These are phyloP conservation scores for Allygus modestus DNA, from an alignment of 2,888 invertebrate species.

Conservation along the genomic window DNA sequence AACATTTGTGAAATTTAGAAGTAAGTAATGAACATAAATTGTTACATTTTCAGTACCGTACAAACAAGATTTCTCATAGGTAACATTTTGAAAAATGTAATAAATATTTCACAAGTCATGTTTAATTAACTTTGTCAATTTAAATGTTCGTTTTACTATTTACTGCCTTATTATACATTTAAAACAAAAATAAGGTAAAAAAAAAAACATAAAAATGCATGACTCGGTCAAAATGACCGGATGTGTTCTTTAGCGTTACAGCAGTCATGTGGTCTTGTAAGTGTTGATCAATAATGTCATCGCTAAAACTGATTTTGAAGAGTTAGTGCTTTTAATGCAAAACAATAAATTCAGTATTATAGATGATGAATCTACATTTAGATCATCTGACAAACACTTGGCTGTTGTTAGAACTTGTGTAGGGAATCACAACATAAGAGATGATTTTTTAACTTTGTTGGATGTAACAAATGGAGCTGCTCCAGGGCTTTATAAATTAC, in stretches of 20 bases:
- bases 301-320: conserved; percentile 1
- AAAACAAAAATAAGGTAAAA: background rate
- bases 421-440: background rate
- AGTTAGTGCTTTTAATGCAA: conserved; percentile 1
- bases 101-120: conserved; percentile 1
- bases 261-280: conserved; percentile 34
- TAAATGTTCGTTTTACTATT: conserved; percentile 9
- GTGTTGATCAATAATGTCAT: conserved; percentile 28
- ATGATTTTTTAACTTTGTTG: conserved; percentile 28
- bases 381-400: conserved; percentile 24
- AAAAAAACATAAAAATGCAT: conserved; percentile 36
- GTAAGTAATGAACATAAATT: background rate
- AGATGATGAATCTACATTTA: conserved; percentile 38
- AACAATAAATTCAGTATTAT: conserved; percentile 37
- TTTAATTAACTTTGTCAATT: background rate
- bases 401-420: conserved; percentile 27
- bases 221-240: conserved; percentile 25
- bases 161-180: conserved; percentile 1
- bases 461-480: background rate
- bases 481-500: conserved; percentile 22
- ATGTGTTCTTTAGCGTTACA: conserved; percentile 26
- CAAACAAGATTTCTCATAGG: background rate
- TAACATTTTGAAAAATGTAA: background rate
- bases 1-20: background rate
- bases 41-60: background rate